These are phyloP conservation scores for Tridacna gigas DNA, from an alignment of 2,888 invertebrate genomes.

Conservation along the genomic window DNA sequence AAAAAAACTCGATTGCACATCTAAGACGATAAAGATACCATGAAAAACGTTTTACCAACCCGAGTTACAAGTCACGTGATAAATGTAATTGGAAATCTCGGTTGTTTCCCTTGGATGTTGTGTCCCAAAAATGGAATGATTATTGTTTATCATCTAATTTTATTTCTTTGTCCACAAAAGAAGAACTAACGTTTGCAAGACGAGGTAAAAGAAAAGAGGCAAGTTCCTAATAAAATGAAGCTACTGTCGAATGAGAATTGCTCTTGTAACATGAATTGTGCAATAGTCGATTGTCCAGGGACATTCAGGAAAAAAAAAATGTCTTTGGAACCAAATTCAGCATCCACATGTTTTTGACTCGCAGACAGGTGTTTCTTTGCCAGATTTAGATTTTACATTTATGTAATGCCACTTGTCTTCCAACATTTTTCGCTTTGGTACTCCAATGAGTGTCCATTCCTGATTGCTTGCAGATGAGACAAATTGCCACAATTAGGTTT, in stretches of 20 bases:
- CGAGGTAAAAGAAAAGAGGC: background rate
- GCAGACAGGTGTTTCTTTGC: background rate
- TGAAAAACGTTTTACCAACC: background rate
- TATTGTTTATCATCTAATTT: slow-evolving; percentile 10
- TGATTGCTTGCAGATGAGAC: no score
- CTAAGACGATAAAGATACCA: background rate
- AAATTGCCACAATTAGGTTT: no score
- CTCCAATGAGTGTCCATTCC: no score
- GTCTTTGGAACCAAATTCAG: background rate
- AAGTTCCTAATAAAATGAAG: no score
- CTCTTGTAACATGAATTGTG: no score
- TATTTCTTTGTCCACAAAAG: slow-evolving; percentile 20
- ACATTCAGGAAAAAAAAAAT: no score
- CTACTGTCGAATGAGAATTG: no score
- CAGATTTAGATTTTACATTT: no score
- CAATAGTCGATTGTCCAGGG: no score
- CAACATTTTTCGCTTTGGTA: no score
- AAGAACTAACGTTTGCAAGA: background rate
- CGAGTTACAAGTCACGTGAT: slow-evolving; percentile 17
- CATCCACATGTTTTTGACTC: background rate
- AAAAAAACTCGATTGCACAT: background rate
- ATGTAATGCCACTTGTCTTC: no score
- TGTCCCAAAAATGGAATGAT: slow-evolving; percentile 32
- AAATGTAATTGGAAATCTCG: slow-evolving; percentile 10
- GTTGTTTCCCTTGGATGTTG: slow-evolving; percentile 17